Evolutionary conservation across 1,140 invertebrate genomes (phyloP), one percentile per base, ranked within the genome.

Genomic region (Scaptomyza graminum): DNA sequence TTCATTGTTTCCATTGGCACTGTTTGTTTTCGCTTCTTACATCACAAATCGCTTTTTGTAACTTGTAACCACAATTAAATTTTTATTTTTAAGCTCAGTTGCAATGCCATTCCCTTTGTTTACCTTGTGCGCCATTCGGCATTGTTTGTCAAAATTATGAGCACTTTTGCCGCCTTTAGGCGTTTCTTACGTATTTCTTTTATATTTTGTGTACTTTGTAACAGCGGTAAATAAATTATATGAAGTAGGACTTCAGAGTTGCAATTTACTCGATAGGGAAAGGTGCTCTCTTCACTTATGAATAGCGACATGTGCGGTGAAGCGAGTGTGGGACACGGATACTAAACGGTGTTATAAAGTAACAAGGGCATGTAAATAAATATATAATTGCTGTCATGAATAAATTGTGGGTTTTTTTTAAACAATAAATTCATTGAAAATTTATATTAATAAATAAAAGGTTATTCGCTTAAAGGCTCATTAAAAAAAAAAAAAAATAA

Each of bases 61-160:
- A 83, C 83, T 83, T 87, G 79, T 76, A 83, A 87, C 83, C 83
- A 49, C 83, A 87, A 67, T 28, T 13, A 31, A 7, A 12, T 18
- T 12, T 34, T 18, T 8, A 5, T 37, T 18, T 39, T 61, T 41
- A 55, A 18, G 37, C 52, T 28, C 41, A 44, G 18, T 56, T 16
- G 25, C 25, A 46, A 25, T 34, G 13, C 16, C 54, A 46, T 25
- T 50, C 18, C 52, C 54, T 8, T 15, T 74, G 59, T 75, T 75
- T 75, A 71, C 67, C 66, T 43, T 69, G 16, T 51, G 59, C 43
- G 46, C 25, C 34, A 18, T 63, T 62, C 31, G 16, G 16, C 70
- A 87, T 85, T 87, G 83, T 88, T 88, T 5, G 55, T 34, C 7
- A 15, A 77, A 87, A 88, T 87, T 87, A 88, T 88, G 75, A 61